phyloP scores from a whole-genome alignment of 2,113 vertebrate species.

The Xyliphius kryptos region DNA sequence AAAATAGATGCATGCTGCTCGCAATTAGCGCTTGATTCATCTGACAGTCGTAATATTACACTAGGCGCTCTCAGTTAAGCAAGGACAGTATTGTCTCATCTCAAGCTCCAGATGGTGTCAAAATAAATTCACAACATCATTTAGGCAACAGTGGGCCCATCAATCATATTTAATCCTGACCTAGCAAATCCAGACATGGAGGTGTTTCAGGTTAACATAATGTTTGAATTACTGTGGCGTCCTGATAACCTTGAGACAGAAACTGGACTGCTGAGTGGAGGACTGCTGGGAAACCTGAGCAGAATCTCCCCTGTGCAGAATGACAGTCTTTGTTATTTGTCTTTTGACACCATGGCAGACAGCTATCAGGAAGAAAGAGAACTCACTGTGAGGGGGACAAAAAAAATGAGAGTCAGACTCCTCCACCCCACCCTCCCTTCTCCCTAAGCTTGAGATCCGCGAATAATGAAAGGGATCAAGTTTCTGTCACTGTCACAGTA shows the following conservation, averaged over 20 bases:
- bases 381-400: conserved; percentile 56
- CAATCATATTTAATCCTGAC: conserved; percentile 38
- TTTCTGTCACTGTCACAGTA: conserved; percentile 74
- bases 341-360: conserved; percentile 71
- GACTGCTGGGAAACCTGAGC: conserved; percentile 50
- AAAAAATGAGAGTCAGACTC: conserved; percentile 60
- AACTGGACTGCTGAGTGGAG: conserved; percentile 33
- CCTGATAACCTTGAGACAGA: conserved; percentile 25
- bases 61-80: conserved; percentile 31
- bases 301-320: conserved; percentile 57
- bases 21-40: conserved; percentile 43
- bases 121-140: conserved; percentile 42
- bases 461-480: conserved; percentile 74
- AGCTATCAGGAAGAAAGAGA: conserved; percentile 73
- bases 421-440: background rate
- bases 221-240: conserved; percentile 20
- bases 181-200: conserved; percentile 19
- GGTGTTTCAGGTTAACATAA: conserved; percentile 22
- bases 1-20: conserved; percentile 40
- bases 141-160: conserved; percentile 35
- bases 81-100: conserved; percentile 33
- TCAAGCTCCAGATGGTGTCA: conserved; percentile 36
- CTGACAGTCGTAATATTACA: conserved; percentile 44
- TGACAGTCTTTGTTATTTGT: conserved; percentile 72
- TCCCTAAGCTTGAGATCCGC: conserved; percentile 44